phyloP scores from a whole-genome alignment of 2,888 invertebrate genomes.

The Bombylius discolor region DNA sequence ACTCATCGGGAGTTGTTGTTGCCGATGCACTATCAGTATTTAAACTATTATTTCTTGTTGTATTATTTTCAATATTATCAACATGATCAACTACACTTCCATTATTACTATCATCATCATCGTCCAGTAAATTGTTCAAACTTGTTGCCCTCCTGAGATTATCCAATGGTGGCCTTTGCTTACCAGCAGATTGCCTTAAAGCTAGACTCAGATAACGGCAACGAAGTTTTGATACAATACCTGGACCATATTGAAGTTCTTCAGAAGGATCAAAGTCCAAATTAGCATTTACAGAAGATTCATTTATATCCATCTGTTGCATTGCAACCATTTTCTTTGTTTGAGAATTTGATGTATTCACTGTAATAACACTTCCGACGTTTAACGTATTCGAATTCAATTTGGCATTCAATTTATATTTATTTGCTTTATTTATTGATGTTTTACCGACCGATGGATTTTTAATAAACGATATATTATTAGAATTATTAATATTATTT shows the following conservation, averaged over 20 bases:
- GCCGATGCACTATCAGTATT: background rate
- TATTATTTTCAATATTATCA: conserved; percentile 6
- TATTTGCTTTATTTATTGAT: background rate
- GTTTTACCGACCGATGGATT: conserved; percentile 9
- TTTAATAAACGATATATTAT: conserved; percentile 7
- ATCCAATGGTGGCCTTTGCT: conserved; percentile 52
- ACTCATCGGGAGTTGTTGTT: conserved; percentile 8
- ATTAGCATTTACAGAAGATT: conserved; percentile 13
- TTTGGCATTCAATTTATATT: background rate
- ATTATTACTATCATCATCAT: conserved; percentile 37
- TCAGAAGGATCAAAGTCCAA: conserved; percentile 46
- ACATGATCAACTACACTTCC: conserved; percentile 21
- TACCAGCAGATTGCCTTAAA: conserved; percentile 54
- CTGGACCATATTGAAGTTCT: conserved; percentile 81
- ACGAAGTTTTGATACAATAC: conserved; percentile 77
- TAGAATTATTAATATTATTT: background rate
- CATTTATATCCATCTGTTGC: conserved; percentile 16
- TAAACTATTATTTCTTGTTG: background rate
- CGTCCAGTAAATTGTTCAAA: conserved; percentile 71
- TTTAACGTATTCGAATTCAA: background rate
- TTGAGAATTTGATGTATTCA: background rate
- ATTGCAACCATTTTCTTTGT: conserved; percentile 39
- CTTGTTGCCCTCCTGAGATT: conserved; percentile 66
- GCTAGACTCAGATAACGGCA: conserved; percentile 78
- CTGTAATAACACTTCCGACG: background rate